These are phyloP conservation scores for Eupithecia centaureata DNA, from an alignment of 2,888 invertebrate genomes.

Conservation along the genomic window DNA sequence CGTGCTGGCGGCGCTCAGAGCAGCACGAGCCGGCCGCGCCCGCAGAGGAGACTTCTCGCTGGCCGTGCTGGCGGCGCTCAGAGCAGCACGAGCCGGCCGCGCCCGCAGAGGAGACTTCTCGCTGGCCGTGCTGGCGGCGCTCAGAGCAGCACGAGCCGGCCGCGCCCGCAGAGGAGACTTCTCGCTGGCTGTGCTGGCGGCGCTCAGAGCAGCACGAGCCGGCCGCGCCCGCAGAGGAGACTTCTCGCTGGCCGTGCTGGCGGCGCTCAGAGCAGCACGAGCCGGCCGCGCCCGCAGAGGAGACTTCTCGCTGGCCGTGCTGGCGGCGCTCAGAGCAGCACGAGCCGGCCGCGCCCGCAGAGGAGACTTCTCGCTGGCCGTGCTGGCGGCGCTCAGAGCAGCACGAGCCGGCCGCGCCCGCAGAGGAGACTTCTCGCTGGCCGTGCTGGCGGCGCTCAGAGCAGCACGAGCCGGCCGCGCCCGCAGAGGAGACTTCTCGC, in stretches of 20 bases:
- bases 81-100: conserved; percentile 56
- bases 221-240: too few species aligned
- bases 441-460: too few species aligned
- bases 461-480: too few species aligned
- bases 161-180: conserved; percentile 49
- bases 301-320: conserved; percentile 46
- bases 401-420: too few species aligned
- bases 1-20: conserved; percentile 40
- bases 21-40: conserved; percentile 57
- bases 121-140: conserved; percentile 42
- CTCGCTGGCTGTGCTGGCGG: conserved; percentile 45
- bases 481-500: too few species aligned
- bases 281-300: conserved; percentile 57
- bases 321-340: too few species aligned
- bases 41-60: conserved; percentile 53
- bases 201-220: too few species aligned
- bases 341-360: too few species aligned
- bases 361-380: too few species aligned
- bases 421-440: too few species aligned
- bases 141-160: conserved; percentile 37
- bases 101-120: conserved; percentile 56
- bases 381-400: too few species aligned
- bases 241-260: neutral
- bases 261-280: conserved; percentile 52
- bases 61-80: conserved; percentile 29